A percentile compares a stretch with the other conserved stretches of the same genome.
phyloP scores from a whole-genome alignment of 2,888 invertebrate species.

The Drosophila robusta region DNA sequence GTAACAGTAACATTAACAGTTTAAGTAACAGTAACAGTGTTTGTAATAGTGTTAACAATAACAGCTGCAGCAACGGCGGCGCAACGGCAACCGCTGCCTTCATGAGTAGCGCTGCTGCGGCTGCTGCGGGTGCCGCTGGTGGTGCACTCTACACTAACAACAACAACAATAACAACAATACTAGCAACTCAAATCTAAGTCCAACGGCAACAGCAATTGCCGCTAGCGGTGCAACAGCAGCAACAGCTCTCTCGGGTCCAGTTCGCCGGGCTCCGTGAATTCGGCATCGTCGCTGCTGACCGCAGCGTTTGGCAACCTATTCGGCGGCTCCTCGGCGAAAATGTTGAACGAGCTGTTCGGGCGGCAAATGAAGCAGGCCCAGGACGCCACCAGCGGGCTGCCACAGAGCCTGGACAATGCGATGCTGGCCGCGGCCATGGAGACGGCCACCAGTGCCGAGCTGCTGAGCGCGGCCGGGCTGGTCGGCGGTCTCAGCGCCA shows the following conservation, averaged over 20 bases:
- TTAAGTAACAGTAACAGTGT: slow-evolving; percentile 38
- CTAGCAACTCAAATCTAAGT: slow-evolving; percentile 38
- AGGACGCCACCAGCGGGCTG: slow-evolving; percentile 86
- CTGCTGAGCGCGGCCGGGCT: slow-evolving; percentile 84
- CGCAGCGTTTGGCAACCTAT: slow-evolving; percentile 86
- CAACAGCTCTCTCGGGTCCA: slow-evolving; percentile 60
- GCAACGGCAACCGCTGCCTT: slow-evolving; percentile 85
- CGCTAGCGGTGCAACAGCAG: slow-evolving; percentile 32
- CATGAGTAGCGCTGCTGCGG: slow-evolving; percentile 89
- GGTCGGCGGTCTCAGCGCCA: slow-evolving; percentile 73
- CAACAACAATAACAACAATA: slow-evolving; percentile 33
- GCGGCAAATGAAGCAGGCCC: slow-evolving; percentile 91
- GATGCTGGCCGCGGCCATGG: slow-evolving; percentile 84
- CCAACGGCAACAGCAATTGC: slow-evolving; percentile 37
- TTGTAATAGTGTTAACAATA: slow-evolving; percentile 52
- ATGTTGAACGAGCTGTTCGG: slow-evolving; percentile 96
- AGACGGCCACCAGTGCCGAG: slow-evolving; percentile 84
- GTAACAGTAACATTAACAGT: slow-evolving; percentile 29
- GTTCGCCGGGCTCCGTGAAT: slow-evolving; percentile 56
- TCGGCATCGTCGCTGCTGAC: slow-evolving; percentile 79
- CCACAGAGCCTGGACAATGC: slow-evolving; percentile 86
- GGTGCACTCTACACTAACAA: slow-evolving; percentile 89
- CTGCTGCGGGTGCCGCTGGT: slow-evolving; percentile 92
- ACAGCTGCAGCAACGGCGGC: slow-evolving; percentile 68
- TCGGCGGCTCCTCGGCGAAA: slow-evolving; percentile 92